Conservation (phyloP, 2,113 vertebrate species). For the Isurus oxyrinchus region DNA sequence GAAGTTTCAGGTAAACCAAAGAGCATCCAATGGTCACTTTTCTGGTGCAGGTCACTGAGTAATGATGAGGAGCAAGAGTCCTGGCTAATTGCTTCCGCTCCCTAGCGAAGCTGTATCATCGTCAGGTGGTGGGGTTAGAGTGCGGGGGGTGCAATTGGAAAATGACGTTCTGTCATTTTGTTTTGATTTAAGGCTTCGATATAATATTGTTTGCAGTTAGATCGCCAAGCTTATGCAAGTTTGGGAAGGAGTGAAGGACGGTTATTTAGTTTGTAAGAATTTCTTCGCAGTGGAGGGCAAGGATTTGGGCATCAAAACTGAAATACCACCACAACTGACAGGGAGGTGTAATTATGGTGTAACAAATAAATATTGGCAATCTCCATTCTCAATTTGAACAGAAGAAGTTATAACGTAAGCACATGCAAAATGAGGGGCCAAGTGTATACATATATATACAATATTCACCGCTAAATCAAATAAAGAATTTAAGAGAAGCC, state of each 20-base stretch:
- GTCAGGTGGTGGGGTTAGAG: background rate
- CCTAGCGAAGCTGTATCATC: background rate
- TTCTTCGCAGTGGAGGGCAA: too few species aligned
- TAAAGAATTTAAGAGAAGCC: background rate
- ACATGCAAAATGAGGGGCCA: background rate
- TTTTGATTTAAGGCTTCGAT: too few species aligned
- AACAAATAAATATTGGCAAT: background rate
- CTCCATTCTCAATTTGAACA: background rate
- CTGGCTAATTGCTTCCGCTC: background rate
- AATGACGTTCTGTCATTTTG: too few species aligned
- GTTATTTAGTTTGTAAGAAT: too few species aligned
- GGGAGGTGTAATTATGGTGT: background rate
- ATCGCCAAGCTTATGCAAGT: too few species aligned
- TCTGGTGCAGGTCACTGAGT: background rate
- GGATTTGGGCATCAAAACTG: too few species aligned
- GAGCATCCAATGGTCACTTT: background rate
- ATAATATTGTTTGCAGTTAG: too few species aligned
- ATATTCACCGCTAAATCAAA: background rate
- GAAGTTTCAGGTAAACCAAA: background rate
- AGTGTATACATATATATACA: background rate
- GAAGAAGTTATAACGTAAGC: background rate
- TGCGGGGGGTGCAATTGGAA: background rate
- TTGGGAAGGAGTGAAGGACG: too few species aligned
- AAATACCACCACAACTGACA: background rate
- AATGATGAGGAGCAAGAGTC: background rate